Base-by-base conservation (phyloP, 1,140 invertebrate species). In the Venturia canescens region DNA sequence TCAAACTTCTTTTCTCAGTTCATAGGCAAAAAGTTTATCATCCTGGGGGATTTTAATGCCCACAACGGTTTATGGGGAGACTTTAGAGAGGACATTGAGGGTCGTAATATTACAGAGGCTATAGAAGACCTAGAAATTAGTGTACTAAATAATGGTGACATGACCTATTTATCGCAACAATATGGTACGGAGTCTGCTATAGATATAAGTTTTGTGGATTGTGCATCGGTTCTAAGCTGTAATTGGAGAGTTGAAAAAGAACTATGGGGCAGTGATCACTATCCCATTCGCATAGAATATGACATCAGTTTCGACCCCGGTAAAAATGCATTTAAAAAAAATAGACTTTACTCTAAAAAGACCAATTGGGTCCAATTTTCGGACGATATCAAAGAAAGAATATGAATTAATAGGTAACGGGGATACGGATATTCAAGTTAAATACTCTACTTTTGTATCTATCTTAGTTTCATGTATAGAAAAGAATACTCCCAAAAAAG, bases 221-320 rank as follows among this genome's bases (percentile, higher is more conserved):
- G 0, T 29, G 21, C n/a, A 26, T 78, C 77, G 9, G 9, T 66
- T 4, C n/a, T 31, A 13, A 15, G 11, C 1, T 78, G 29, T 50
- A 27, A 31, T 3, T 78, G 63, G 77, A 27, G 34, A 29, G 44
- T 78, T 5, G 31, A 34, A 0, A 18, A 38, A 4, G 77, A 78
- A n/a, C 18, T 21, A 21, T 78, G 60, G 77, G 77, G 77, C 4
- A 78, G 77, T 50, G 77, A 78, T 31, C 77, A 78, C 29, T 67
- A 63, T 29, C 77, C 57, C 0, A 69, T 78, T 26, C 67, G 18
- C 31, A 67, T 69, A 6, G 48, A 66, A 6, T 48, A n/a, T n/a
- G 23, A 78, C 18, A 16, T 3, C 13, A 11, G 3, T 18, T 5
- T 53, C n/a, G 50, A 53, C 50, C 13, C 50, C n/a, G 15, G 11